Percentiles rank a stretch among this genome's conserved stretches.
phyloP scores from a whole-genome alignment of 2,888 invertebrate genomes.

The Athripsodes cinereus region DNA sequence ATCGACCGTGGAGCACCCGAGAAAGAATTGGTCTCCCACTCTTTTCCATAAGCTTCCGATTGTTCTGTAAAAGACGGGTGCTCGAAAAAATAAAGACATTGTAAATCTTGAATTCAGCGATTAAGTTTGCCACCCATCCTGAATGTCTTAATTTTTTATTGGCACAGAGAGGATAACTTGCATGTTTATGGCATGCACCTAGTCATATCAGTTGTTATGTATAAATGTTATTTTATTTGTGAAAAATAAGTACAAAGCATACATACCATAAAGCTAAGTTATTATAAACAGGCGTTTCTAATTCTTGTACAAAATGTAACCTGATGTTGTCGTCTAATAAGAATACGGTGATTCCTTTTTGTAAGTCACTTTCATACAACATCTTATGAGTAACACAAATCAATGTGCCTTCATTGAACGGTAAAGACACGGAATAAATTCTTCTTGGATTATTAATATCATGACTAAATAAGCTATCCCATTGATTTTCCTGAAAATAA shows the following conservation, averaged over 20 bases:
- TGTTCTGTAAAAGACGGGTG: no score
- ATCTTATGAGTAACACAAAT: constrained; percentile 33
- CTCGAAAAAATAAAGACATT: no score
- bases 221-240: no score
- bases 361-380: neutral
- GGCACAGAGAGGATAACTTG: no score
- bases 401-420: constrained; percentile 30
- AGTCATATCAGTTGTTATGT: no score
- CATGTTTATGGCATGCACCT: no score
- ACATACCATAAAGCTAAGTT: constrained; percentile 36
- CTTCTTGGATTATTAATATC: constrained; percentile 29
- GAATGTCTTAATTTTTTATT: no score
- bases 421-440: constrained; percentile 29
- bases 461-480: constrained; percentile 11
- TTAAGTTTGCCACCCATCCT: no score
- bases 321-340: constrained; percentile 30
- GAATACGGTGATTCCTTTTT: constrained; percentile 33
- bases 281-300: constrained; percentile 32
- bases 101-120: no score
- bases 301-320: constrained; percentile 33
- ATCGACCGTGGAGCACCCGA: no score
- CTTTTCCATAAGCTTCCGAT: no score
- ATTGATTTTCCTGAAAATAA: constrained; percentile 18
- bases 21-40: no score
- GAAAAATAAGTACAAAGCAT: neutral